Evolutionary conservation across 2,113 vertebrate genomes (phyloP).

Genomic region (Tringa solitaria): DNA sequence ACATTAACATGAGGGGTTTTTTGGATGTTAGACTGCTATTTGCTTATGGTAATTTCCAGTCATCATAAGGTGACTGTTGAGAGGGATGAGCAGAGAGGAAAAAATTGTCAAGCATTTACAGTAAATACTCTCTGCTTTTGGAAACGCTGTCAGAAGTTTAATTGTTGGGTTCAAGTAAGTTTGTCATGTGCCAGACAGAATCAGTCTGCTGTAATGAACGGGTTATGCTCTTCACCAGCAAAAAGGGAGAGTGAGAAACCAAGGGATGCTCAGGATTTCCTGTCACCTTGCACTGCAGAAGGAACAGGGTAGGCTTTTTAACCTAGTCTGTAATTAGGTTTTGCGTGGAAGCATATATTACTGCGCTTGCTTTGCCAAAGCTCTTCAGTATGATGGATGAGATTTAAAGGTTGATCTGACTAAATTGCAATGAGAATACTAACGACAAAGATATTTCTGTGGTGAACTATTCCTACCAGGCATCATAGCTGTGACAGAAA

Average conservation of each 20-base stretch:
- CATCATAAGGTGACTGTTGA: slow-evolving; percentile 57
- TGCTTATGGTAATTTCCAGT: slow-evolving; percentile 69
- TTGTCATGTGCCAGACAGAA: slow-evolving; percentile 69
- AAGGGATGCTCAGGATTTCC: slow-evolving; percentile 46
- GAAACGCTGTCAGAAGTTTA: slow-evolving; percentile 63
- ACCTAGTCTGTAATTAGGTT: slow-evolving; percentile 60
- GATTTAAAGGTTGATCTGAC: slow-evolving; percentile 61
- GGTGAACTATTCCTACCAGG: slow-evolving; percentile 69
- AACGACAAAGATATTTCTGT: slow-evolving; percentile 58
- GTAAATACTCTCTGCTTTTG: slow-evolving; percentile 68
- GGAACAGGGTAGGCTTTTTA: slow-evolving; percentile 28
- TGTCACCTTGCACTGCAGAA: slow-evolving; percentile 59
- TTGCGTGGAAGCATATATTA: slow-evolving; percentile 65
- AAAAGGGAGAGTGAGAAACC: slow-evolving; percentile 65
- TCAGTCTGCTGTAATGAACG: slow-evolving; percentile 55
- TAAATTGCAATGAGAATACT: slow-evolving; percentile 52
- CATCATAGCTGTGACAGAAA: slow-evolving; percentile 67
- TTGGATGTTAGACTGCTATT: slow-evolving; percentile 59
- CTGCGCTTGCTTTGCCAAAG: slow-evolving; percentile 51
- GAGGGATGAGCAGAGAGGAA: slow-evolving; percentile 51
- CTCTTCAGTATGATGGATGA: slow-evolving; percentile 61
- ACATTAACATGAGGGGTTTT: slow-evolving; percentile 37
- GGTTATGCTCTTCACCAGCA: slow-evolving; percentile 40
- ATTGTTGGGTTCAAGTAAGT: slow-evolving; percentile 67
- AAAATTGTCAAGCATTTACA: slow-evolving; percentile 67